Conservation (phyloP, 2,797 vertebrate genomes). For the Tangara arthus region DNA sequence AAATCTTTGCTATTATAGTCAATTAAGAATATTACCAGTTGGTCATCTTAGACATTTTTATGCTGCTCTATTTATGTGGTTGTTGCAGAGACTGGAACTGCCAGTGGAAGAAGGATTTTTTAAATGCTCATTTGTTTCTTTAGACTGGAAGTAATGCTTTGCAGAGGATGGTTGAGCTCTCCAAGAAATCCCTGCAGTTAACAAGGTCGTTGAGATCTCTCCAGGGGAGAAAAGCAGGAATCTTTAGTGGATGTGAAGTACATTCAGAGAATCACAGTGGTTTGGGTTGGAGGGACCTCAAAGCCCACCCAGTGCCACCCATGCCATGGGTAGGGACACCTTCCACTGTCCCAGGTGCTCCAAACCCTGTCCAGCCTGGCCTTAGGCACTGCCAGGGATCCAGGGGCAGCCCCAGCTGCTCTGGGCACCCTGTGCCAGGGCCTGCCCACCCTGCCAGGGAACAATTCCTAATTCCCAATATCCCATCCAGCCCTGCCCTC, state of each 20-base stretch:
- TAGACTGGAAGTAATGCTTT: not conserved
- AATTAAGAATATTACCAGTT: not conserved
- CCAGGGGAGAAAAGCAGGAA: not conserved
- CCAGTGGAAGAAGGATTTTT: not conserved
- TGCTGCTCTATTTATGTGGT: not conserved
- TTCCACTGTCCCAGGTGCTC: not conserved
- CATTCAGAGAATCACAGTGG: not conserved
- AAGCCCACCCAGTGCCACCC: accelerated
- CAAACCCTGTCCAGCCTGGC: not conserved
- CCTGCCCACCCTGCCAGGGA: not conserved
- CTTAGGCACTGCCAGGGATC: not conserved
- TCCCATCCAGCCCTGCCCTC: accelerated
- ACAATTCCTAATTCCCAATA: not conserved
- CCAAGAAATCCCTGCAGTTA: not conserved
- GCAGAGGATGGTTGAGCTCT: not conserved
- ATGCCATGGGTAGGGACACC: not conserved
- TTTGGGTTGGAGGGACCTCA: not conserved
- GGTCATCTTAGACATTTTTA: not conserved
- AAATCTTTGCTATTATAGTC: not conserved
- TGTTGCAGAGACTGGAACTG: not conserved
- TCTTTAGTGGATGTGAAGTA: not conserved
- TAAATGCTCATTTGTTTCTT: not conserved
- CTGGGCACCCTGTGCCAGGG: not conserved
- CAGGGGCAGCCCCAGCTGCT: not conserved
- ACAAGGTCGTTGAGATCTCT: not conserved